Base-by-base conservation (phyloP, 1,140 invertebrate genomes). In the Vanessa tameamea region DNA sequence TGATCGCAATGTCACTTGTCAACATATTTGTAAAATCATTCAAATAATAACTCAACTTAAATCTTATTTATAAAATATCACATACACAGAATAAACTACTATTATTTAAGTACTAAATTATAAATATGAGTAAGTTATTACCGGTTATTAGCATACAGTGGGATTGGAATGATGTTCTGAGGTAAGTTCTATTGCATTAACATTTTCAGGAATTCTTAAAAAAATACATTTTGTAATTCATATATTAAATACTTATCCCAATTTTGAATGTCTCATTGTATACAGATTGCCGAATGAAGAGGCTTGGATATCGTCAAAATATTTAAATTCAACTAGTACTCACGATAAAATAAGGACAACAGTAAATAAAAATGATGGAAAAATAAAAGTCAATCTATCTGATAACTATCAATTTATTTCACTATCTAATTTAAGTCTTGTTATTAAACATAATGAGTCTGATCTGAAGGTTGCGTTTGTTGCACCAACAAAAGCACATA, bases 251-350 rank as follows among this genome's bases (percentile, higher is more conserved):
- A 6, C 20, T 57, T 9, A 12, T 57, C 6, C 11, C 2, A n/a
- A 16, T n/a, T 55, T 8, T 57, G 9, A 26, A 23, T 23, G 9
- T 23, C 3, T 23, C 16, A 23, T 23, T 57, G 20, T 16, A 13
- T 23, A 4, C 20, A 93, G 91, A 75, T 82, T 88, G 59, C 89
- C 89, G 11, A 86, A 92, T 59, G 81, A 77, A 31, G 85, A 92
- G 76, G 86, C 82, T 37, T 94, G 93, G 93, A 90, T 94, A 79
- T 93, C 92, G 11, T 85, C 84, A 13, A 93, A 93, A 73, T 90
- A 85, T 73, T 73, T 87, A 43, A 91, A 93, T 73, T 74, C 87
- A 80, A 83, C 75, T 37, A 91, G 93, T 78, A 69, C 87, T 43
- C 88, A 93, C 76, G 92, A 92, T 69, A 90, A 89, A 76, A 72